These are phyloP conservation scores for Dioctria linearis DNA, from an alignment of 2,888 invertebrate genomes.

Conservation along the genomic window DNA sequence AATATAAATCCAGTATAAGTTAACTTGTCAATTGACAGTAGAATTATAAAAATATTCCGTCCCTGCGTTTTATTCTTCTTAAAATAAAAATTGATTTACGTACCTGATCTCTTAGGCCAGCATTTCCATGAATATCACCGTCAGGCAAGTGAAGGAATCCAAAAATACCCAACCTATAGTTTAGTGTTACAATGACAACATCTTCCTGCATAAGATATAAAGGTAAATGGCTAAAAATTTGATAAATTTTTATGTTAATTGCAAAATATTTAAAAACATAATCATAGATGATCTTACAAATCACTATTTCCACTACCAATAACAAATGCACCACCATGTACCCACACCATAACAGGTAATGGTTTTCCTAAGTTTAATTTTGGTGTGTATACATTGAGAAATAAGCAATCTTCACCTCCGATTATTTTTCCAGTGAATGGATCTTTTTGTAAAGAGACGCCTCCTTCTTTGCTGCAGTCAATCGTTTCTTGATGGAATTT, in stretches of 20 bases:
- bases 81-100: background rate
- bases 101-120: slow-evolving; percentile 69
- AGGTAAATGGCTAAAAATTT: slow-evolving; percentile 64
- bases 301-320: slow-evolving; percentile 67
- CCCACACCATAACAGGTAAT: slow-evolving; percentile 69
- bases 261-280: slow-evolving; percentile 8
- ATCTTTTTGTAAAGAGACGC: slow-evolving; percentile 66
- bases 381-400: slow-evolving; percentile 68
- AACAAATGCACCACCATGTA: slow-evolving; percentile 69
- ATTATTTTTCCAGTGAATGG: slow-evolving; percentile 61
- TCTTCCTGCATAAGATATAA: slow-evolving; percentile 66
- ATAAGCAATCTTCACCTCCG: slow-evolving; percentile 69
- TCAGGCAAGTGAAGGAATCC: slow-evolving; percentile 68
- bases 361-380: slow-evolving; percentile 59
- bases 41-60: no score
- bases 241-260: background rate
- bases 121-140: slow-evolving; percentile 68
- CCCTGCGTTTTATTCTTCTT: background rate
- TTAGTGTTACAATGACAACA: slow-evolving; percentile 68
- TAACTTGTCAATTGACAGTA: no score
- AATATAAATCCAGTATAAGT: no score
- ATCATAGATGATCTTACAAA: slow-evolving; percentile 61
- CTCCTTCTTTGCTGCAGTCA: slow-evolving; percentile 66
- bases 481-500: slow-evolving; percentile 64
- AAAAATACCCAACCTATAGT: slow-evolving; percentile 68